Evolutionary conservation across 2,888 invertebrate species (phyloP).

Genomic region (Cephalotes varians): DNA sequence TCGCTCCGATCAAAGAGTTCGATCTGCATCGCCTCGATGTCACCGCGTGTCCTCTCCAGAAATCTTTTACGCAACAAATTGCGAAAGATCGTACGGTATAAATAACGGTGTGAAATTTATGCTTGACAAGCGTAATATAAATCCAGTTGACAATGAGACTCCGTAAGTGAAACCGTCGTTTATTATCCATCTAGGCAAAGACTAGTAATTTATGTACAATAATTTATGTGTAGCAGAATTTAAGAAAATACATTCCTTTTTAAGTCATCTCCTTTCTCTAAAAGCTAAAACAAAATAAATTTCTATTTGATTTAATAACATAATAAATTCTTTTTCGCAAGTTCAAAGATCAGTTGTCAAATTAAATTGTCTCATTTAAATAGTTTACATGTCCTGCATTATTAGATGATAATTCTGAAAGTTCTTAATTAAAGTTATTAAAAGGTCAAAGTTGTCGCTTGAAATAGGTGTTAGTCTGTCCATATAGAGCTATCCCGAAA

Average conservation of each 20-base stretch:
- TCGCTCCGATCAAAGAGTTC: too few species aligned
- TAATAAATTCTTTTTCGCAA: background rate
- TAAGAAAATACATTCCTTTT: background rate
- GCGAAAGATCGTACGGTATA: slow-evolving; percentile 37
- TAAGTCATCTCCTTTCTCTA: background rate
- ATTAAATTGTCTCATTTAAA: background rate
- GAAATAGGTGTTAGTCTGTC: background rate
- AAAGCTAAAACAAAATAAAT: background rate
- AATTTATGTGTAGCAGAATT: too few species aligned
- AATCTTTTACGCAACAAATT: slow-evolving; percentile 32
- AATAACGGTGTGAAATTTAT: slow-evolving; percentile 33
- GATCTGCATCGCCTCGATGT: background rate
- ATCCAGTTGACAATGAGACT: background rate
- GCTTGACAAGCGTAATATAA: background rate
- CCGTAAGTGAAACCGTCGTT: slow-evolving; percentile 26
- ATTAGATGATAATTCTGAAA: background rate
- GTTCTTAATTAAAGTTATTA: slow-evolving; percentile 20
- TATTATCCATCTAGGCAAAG: background rate
- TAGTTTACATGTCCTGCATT: background rate
- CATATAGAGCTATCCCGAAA: background rate
- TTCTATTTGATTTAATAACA: background rate
- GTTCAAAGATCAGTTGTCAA: background rate
- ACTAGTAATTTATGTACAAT: slow-evolving; percentile 2
- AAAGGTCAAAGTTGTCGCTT: background rate
- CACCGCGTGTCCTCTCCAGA: background rate